Base-by-base conservation (phyloP, 2,797 vertebrate species). In the Rhyacichthys aspro region DNA sequence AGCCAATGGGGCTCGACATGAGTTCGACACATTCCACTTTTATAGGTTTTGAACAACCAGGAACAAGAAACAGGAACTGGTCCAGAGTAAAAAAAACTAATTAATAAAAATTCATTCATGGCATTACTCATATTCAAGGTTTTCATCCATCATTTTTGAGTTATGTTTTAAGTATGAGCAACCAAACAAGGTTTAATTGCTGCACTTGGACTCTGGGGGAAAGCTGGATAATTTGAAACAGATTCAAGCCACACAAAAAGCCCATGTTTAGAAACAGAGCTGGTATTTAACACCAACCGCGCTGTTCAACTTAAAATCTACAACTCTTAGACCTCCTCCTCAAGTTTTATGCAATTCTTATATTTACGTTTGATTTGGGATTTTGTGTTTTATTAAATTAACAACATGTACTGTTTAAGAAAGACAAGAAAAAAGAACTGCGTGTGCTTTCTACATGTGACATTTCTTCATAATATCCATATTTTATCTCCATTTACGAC, bases 211-310 rank as follows among this genome's bases (percentile, higher is more conserved):
- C 63, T 69, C 50, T 7, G 28, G 52, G 55, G 70, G 71, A 14
- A 76, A 73, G 65, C 54, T 58, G 43, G 43, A 58, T 86, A 85
- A 86, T 84, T 65, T 72, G 63, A 86, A 86, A 76, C 88, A 87
- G 82, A 80, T 62, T 76, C 8, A 67, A 68, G 46, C 54, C 41
- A 43, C 62, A 63, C 37, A 66, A 55, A 76, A 50, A 59, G 23
- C 11, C 50, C 49, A 39, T 47, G 55, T 55, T 19, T 47, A 75
- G 43, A 62, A 56, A 36, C 38, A 33, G 42, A 11, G 16, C 37
- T 46, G 39, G 58, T 55, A 46, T 69, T 54, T 54, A 49, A 74
- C 38, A 45, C 43, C 12, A 12, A 34, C 14, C 32, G 34, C 50
- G 34, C 43, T 62, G 43, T 50, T 70, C 53, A 59, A 48, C 47